Evolutionary conservation across 2,797 vertebrate species (phyloP).

Genomic region (Muraenolepis orangiensis): DNA sequence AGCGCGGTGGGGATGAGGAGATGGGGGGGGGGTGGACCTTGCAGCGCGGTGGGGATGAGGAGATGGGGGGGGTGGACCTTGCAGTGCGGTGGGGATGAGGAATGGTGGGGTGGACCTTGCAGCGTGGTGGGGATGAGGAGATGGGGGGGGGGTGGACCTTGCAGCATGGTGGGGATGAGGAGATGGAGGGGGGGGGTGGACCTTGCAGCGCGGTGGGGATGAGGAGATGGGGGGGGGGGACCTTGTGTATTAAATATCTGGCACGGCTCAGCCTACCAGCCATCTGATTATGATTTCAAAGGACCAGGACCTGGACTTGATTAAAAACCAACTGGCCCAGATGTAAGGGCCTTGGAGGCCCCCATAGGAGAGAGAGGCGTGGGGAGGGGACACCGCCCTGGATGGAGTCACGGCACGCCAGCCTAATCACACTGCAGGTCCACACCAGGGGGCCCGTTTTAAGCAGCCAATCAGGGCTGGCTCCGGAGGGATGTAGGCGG

Average conservation of each 20-base stretch:
- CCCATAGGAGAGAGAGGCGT: slow-evolving; percentile 38
- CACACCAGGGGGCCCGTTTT: slow-evolving; percentile 24
- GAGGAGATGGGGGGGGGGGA: slow-evolving; percentile 36
- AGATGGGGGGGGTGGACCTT: too few species aligned
- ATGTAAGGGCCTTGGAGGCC: slow-evolving; percentile 48
- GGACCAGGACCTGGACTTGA: slow-evolving; percentile 61
- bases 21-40: too few species aligned
- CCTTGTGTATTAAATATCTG: slow-evolving; percentile 61
- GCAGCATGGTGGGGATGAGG: too few species aligned
- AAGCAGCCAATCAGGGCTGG: slow-evolving; percentile 36
- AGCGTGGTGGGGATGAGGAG: too few species aligned
- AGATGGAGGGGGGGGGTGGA: too few species aligned
- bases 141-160: too few species aligned
- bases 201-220: slow-evolving; percentile 39
- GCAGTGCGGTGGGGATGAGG: too few species aligned
- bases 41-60: too few species aligned
- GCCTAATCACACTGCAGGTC: slow-evolving; percentile 41
- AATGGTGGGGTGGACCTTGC: too few species aligned
- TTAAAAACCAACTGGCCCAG: slow-evolving; percentile 56
- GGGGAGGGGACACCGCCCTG: slow-evolving; percentile 44
- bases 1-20: too few species aligned
- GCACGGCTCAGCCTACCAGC: slow-evolving; percentile 49
- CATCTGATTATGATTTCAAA: slow-evolving; percentile 73
- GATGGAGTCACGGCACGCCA: slow-evolving; percentile 54
- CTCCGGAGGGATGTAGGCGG: slow-evolving; percentile 15